Base-by-base conservation (phyloP, 2,113 vertebrate species). In the Eleginops maclovinus region DNA sequence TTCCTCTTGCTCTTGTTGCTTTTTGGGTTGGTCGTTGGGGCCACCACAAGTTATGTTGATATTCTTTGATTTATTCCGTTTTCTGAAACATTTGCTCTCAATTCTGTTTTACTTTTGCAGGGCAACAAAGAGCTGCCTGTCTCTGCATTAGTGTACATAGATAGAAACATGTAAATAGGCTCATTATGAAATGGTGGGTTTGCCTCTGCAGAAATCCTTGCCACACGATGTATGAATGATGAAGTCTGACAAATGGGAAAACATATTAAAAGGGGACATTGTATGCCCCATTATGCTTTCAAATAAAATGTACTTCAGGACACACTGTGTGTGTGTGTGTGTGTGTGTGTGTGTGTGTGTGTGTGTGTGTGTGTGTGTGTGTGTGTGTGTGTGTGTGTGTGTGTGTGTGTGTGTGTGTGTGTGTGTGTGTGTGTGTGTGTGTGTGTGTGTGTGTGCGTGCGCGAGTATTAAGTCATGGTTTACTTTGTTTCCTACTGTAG, bases 141-240 rank as follows among this genome's bases (percentile, higher is more conserved):
- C 16, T 49, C 24, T 21, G 19, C 11, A 13, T 14, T 40, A n/a
- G 12, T 71, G 41, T 2, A 28, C 11, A 11, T 3, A 11, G 4
- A 59, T 12, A 36, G 13, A 59, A 16, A 17, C 46, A 24, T 2
- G 24, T 59, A 11, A 36, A 47, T 14, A 21, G 53, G 13, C 26
- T 41, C 12, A 17, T 50, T 21, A 16, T 76, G 49, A n/a, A 51
- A 24, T 16, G 19, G 61, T 43, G 36, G 41, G 14, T 63, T 49
- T 76, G 58, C 31, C n/a, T 55, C 36, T 19, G 41, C 43, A 46
- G 0, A 59, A 2, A 4, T 58, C 19, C 24, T 16, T 2, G 0
- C 24, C 65, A 17, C 41, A 65, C 51, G 79, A 50, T 68, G 49
- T 63, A 14, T 22, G 46, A 79, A 55, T 70, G 31, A 79, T 53